Conservation (phyloP, 2,113 vertebrate species). For the Naja naja region DNA sequence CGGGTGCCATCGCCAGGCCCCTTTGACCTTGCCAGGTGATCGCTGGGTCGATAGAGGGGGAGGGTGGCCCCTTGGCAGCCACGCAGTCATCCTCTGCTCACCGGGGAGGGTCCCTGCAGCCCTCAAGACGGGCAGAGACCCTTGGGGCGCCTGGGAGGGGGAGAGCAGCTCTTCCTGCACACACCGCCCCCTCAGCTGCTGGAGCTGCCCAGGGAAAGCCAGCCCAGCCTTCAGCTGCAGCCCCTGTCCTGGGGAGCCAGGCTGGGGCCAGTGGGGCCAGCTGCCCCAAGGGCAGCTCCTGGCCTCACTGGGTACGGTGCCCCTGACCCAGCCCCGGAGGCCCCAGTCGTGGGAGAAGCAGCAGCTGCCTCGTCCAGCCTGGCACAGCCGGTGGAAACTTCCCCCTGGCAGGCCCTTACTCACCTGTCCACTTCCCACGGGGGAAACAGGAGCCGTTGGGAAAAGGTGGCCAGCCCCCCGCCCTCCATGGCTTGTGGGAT, state of each 20-base stretch:
- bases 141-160: not conserved
- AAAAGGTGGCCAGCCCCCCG: not conserved
- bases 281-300: not conserved
- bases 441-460: not conserved
- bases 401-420: not conserved
- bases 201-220: not conserved
- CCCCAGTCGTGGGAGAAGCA: not conserved
- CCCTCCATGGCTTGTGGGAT: not conserved
- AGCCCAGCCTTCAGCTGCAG: not conserved
- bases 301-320: accelerated
- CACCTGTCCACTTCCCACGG: not conserved
- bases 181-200: accelerated
- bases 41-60: not conserved
- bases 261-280: not conserved
- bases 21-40: constrained; percentile 13
- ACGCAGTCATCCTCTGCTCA: not conserved
- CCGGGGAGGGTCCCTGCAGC: not conserved
- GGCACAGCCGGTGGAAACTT: not conserved
- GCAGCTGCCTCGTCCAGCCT: not conserved
- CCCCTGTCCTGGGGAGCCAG: not conserved
- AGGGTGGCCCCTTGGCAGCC: not conserved
- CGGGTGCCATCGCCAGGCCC: not conserved
- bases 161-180: not conserved
- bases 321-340: not conserved
- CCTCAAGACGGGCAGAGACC: not conserved